Conservation (phyloP, 2,113 vertebrate species). For the Otocyon megalotis region DNA sequence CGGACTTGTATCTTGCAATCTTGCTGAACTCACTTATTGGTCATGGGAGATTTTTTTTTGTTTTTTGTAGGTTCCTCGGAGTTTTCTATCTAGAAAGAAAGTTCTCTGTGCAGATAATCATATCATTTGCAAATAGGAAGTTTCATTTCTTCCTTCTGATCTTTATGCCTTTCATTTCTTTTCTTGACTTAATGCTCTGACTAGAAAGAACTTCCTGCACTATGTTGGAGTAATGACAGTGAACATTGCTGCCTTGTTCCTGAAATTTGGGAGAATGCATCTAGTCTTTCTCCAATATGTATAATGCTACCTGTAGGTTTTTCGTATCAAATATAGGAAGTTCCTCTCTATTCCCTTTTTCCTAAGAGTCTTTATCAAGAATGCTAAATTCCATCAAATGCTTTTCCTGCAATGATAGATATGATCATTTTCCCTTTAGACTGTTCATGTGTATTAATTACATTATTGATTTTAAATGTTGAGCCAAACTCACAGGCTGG, state of each 20-base stretch:
- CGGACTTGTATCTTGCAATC: neutral
- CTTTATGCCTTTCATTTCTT: constrained; percentile 3
- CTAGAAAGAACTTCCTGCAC: neutral
- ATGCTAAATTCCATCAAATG: neutral
- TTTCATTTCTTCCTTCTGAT: neutral
- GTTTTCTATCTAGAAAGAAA: neutral
- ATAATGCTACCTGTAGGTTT: neutral
- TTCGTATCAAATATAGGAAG: neutral
- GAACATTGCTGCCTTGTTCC: neutral
- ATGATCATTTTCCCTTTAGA: neutral
- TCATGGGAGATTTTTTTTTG: neutral
- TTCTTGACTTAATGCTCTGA: neutral
- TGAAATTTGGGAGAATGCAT: neutral
- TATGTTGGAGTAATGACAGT: neutral
- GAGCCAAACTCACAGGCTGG: neutral
- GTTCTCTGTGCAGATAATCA: neutral
- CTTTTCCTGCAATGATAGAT: neutral
- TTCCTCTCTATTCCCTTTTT: neutral
- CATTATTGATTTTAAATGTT: constrained; percentile 14
- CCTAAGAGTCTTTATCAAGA: neutral
- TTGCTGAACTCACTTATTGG: neutral
- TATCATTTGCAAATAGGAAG: neutral
- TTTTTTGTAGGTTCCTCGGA: neutral
- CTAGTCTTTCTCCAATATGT: neutral
- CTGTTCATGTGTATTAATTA: neutral